Conservation (phyloP, 2,797 vertebrate species). For the Anableps anableps region DNA sequence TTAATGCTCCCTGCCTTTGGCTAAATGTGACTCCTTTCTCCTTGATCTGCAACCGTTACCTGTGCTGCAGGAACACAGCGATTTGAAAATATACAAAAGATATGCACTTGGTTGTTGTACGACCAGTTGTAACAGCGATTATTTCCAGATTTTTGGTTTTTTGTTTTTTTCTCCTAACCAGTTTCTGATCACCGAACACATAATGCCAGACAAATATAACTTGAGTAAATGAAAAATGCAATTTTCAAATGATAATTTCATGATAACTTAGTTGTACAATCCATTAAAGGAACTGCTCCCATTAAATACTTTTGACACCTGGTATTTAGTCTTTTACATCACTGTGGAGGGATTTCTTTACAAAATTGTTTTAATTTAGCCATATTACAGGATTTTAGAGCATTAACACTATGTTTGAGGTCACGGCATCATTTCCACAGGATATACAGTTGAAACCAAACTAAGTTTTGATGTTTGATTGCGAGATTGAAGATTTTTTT, state of each 20-base stretch:
- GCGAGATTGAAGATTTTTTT: not conserved
- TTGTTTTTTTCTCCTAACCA: not conserved
- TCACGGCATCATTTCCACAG: not conserved
- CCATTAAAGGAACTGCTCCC: not conserved
- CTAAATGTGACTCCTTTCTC: conserved; percentile 22
- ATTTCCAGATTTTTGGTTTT: not conserved
- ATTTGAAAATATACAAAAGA: not conserved
- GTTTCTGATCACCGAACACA: not conserved
- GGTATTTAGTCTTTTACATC: not conserved
- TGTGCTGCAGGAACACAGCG: not conserved
- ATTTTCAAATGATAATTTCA: not conserved
- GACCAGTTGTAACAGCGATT: not conserved
- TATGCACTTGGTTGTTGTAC: too few species aligned
- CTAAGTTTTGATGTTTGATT: not conserved
- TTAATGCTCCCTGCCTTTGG: not conserved
- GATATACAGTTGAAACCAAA: not conserved
- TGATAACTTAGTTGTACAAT: not conserved
- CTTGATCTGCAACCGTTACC: conserved; percentile 19
- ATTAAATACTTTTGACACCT: not conserved
- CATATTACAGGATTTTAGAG: not conserved
- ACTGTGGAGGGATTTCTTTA: not conserved
- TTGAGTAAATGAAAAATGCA: not conserved
- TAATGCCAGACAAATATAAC: not conserved
- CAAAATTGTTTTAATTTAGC: not conserved
- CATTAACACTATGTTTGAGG: not conserved